Evolutionary conservation across 2,888 invertebrate genomes (phyloP).

Genomic region (Lasiommata megera): DNA sequence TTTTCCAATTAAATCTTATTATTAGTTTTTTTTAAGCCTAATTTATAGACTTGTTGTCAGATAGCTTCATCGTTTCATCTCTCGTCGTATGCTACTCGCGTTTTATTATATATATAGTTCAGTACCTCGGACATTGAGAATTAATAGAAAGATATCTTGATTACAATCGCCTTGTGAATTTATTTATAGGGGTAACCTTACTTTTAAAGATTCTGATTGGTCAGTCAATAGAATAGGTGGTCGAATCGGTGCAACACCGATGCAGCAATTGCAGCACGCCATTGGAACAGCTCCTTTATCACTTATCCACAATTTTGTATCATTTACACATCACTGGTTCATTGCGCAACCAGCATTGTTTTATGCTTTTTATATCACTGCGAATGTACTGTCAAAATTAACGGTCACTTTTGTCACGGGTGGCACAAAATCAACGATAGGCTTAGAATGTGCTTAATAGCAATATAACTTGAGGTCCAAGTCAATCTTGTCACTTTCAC

Average conservation of each 20-base stretch:
- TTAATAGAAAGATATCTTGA: not conserved
- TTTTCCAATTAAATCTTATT: not conserved
- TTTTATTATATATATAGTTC: too few relatives aligned
- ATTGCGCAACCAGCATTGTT: conserved; percentile 62
- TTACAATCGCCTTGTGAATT: not conserved
- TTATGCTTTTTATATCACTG: conserved; percentile 34
- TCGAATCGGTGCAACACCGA: conserved; percentile 85
- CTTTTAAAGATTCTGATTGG: conserved; percentile 88
- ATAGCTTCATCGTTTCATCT: not conserved
- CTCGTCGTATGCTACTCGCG: too few relatives aligned
- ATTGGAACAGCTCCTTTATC: conserved; percentile 53
- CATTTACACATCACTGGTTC: conserved; percentile 41
- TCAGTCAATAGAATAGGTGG: conserved; percentile 88
- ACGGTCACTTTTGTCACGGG: conserved; percentile 21
- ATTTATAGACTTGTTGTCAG: not conserved
- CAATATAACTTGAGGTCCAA: conserved; percentile 36
- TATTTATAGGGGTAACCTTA: conserved; percentile 59
- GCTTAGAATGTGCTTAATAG: not conserved
- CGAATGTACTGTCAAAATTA: conserved; percentile 1
- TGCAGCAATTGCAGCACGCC: conserved; percentile 85
- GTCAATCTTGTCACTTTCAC: conserved; percentile 67
- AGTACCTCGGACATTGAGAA: too few relatives aligned
- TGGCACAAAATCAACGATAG: conserved; percentile 11
- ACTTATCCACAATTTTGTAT: conserved; percentile 50
- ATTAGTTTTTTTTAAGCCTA: not conserved